These are phyloP conservation scores for Porites lutea DNA, from an alignment of 64 coral and sea anemone genomes.

Conservation along the genomic window DNA sequence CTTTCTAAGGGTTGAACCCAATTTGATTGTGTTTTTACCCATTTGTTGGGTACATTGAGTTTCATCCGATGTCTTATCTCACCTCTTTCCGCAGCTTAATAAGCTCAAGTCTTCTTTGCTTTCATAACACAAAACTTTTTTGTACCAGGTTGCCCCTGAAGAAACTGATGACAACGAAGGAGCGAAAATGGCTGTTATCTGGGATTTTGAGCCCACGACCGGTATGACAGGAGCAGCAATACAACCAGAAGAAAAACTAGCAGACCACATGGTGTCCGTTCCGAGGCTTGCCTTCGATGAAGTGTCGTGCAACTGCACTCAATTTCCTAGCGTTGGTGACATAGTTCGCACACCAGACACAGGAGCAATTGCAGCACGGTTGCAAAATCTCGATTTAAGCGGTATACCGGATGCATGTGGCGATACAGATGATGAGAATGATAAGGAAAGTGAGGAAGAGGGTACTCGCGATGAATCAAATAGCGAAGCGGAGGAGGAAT, in stretches of 20 bases:
- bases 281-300: conserved; percentile 16
- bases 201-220: conserved; percentile 19
- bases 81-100: too few relatives aligned
- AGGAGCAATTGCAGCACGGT: neutral
- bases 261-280: neutral
- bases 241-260: conserved; percentile 27
- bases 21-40: neutral
- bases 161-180: conserved; percentile 45
- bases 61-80: neutral
- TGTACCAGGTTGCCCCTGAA: conserved; percentile 44
- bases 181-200: conserved; percentile 27
- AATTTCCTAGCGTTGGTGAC: conserved; percentile 18
- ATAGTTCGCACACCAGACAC: neutral
- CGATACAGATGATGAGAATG: neutral
- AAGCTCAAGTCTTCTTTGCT: neutral
- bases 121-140: too few relatives aligned
- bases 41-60: neutral
- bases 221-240: conserved; percentile 31
- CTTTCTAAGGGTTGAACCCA: neutral
- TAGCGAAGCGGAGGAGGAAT: neutral
- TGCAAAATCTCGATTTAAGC: conserved; percentile 8
- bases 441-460: neutral
- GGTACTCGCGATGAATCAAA: neutral
- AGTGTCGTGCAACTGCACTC: conserved; percentile 41
- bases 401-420: neutral